These are phyloP conservation scores for Amorpha juglandis DNA, from an alignment of 2,888 invertebrate species.

Conservation along the genomic window DNA sequence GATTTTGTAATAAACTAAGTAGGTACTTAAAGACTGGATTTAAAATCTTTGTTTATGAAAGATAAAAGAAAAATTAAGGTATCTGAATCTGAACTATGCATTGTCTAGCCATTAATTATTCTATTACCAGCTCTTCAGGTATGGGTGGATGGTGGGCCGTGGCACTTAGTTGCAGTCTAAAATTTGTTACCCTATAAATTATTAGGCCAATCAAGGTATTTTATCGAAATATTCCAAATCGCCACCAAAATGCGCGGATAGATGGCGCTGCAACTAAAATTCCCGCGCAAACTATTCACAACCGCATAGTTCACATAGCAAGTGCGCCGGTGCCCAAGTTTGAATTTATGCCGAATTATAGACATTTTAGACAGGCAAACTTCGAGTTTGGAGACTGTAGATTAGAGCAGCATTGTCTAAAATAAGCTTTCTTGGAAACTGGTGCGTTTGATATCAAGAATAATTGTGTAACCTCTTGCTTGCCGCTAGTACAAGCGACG, in stretches of 20 bases:
- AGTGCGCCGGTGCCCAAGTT: conserved; percentile 42
- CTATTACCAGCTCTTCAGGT: background rate
- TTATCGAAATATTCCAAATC: conserved; percentile 35
- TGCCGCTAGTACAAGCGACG: conserved; percentile 6
- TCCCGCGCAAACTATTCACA: conserved; percentile 30
- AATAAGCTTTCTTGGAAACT: conserved; percentile 25
- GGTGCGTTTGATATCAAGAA: conserved; percentile 22
- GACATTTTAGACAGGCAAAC: conserved; percentile 40
- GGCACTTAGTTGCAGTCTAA: background rate
- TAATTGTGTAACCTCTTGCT: conserved; percentile 21
- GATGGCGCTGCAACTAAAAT: conserved; percentile 44
- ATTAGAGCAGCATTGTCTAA: conserved; percentile 40
- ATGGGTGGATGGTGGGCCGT: too few species aligned
- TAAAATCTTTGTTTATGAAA: background rate
- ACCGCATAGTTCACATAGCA: conserved; percentile 18
- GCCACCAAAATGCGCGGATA: conserved; percentile 40
- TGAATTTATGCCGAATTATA: conserved; percentile 68
- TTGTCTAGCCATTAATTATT: background rate
- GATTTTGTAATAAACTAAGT: too few species aligned
- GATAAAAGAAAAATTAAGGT: background rate
- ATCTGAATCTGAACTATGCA: background rate
- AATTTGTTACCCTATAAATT: conserved; percentile 20
- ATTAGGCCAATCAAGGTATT: conserved; percentile 30
- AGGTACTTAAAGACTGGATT: too few species aligned
- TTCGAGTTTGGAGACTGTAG: conserved; percentile 41